Percentiles rank a stretch among this genome's conserved stretches.
These are phyloP conservation scores for Drosophila tristis DNA, from an alignment of 1,140 invertebrate species.

Conservation along the genomic window DNA sequence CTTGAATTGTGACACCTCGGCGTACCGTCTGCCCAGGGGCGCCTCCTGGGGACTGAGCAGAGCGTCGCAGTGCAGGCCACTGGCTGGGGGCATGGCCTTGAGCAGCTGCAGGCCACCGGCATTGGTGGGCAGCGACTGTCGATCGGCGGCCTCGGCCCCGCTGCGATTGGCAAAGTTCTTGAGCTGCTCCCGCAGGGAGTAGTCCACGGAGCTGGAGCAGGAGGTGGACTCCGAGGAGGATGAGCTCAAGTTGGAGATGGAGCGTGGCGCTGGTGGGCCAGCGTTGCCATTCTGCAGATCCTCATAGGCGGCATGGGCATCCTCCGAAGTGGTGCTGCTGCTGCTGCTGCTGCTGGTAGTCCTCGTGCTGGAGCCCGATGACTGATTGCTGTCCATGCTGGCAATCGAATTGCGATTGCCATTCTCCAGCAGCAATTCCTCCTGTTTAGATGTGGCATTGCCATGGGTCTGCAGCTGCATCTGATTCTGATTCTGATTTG, in stretches of 20 bases:
- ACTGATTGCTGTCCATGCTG: slow-evolving; percentile 79
- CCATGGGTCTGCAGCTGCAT: not conserved
- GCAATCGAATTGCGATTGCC: slow-evolving; percentile 77
- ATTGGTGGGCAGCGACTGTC: slow-evolving; percentile 10
- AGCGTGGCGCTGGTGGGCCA: slow-evolving; percentile 40
- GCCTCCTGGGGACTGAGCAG: slow-evolving; percentile 82
- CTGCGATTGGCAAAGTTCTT: slow-evolving; percentile 71
- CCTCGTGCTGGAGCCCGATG: slow-evolving; percentile 25
- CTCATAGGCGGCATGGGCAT: slow-evolving; percentile 76
- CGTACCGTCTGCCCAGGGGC: slow-evolving; percentile 80
- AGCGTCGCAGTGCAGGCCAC: slow-evolving; percentile 48
- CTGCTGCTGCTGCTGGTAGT: slow-evolving; percentile 16
- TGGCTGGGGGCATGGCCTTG: slow-evolving; percentile 38
- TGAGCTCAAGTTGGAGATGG: slow-evolving; percentile 30
- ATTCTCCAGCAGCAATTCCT: slow-evolving; percentile 20
- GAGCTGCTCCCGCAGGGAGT: slow-evolving; percentile 76
- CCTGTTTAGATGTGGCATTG: not conserved
- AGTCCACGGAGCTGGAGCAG: slow-evolving; percentile 71
- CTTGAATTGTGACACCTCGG: slow-evolving; percentile 83
- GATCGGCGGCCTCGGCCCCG: slow-evolving; percentile 25
- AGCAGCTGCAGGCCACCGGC: slow-evolving; percentile 31
- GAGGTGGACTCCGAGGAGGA: slow-evolving; percentile 61
- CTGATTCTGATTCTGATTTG: slow-evolving; percentile 4
- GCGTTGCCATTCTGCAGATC: slow-evolving; percentile 79
- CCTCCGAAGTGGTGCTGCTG: slow-evolving; percentile 51